A percentile compares a stretch with the other conserved stretches of the same genome.
phyloP scores from a whole-genome alignment of 2,888 invertebrate species.

The Halictus ligatus region DNA sequence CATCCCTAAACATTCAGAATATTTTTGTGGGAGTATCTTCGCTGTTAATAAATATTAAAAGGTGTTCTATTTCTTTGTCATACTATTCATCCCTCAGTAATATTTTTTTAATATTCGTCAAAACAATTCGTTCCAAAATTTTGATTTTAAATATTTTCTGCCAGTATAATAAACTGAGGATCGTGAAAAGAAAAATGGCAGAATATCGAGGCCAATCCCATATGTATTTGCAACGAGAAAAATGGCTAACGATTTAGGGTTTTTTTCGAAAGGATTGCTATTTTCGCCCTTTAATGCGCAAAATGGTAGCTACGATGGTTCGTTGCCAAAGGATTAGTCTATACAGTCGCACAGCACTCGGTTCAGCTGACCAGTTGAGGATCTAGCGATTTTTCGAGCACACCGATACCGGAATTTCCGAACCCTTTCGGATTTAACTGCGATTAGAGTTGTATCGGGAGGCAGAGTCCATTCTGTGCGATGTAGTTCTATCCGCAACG shows the following conservation, averaged over 20 bases:
- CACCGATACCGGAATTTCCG: neutral
- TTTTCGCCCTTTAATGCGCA: neutral
- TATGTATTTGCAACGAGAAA: neutral
- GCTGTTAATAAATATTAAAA: no score
- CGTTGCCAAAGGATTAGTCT: neutral
- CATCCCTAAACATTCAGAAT: no score
- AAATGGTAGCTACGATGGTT: neutral
- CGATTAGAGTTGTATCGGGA: neutral
- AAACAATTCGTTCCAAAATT: neutral
- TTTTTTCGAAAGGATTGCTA: neutral
- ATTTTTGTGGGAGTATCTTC: no score
- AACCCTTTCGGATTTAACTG: constrained; percentile 1
- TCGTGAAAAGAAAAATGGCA: neutral
- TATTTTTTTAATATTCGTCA: no score
- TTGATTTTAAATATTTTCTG: neutral
- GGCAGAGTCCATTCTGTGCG: neutral
- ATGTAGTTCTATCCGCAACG: neutral
- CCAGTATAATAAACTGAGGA: neutral
- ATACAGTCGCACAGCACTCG: neutral
- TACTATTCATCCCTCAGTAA: no score
- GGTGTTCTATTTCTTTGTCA: no score
- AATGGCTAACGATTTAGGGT: neutral
- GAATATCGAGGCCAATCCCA: neutral
- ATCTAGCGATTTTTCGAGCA: neutral
- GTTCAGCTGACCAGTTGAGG: neutral